These are phyloP conservation scores for Carettochelys insculpta DNA, from an alignment of 2,113 vertebrate genomes.

Conservation along the genomic window DNA sequence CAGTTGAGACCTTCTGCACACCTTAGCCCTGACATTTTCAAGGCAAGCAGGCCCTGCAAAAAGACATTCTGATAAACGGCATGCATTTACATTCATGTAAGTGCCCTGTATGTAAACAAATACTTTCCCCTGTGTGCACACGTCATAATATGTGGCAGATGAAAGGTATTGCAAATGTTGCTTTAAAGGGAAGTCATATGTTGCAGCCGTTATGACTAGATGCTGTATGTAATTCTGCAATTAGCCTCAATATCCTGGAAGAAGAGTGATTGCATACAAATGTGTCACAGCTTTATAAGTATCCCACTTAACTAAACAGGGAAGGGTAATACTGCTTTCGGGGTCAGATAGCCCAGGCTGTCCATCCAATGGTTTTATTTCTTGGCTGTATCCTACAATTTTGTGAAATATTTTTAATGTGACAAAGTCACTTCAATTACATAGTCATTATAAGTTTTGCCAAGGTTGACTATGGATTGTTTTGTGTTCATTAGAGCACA, in stretches of 20 bases:
- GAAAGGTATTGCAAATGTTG: not conserved
- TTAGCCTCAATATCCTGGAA: not conserved
- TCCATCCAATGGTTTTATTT: conserved; percentile 59
- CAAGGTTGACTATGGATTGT: conserved; percentile 79
- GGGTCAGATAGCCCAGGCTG: conserved; percentile 8
- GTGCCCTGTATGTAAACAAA: not conserved
- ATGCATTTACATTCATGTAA: not conserved
- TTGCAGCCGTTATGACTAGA: not conserved
- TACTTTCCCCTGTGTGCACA: too few relatives aligned
- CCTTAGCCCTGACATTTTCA: not conserved
- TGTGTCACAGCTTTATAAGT: not conserved
- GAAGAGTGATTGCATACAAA: not conserved
- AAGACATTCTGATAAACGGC: not conserved
- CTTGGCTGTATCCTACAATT: conserved; percentile 71
- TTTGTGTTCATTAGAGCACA: conserved; percentile 86
- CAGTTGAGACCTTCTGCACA: not conserved
- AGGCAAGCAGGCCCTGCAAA: not conserved
- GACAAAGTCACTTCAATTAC: conserved; percentile 79
- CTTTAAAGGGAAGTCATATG: not conserved
- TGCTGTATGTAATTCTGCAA: not conserved
- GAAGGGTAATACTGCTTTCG: not conserved
- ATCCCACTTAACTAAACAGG: not conserved
- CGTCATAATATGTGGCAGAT: not conserved
- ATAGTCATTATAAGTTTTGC: conserved; percentile 81
- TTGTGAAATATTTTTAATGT: conserved; percentile 71